These are phyloP conservation scores for Myocastor coypus DNA, from an alignment of 2,113 vertebrate genomes.

Conservation along the genomic window DNA sequence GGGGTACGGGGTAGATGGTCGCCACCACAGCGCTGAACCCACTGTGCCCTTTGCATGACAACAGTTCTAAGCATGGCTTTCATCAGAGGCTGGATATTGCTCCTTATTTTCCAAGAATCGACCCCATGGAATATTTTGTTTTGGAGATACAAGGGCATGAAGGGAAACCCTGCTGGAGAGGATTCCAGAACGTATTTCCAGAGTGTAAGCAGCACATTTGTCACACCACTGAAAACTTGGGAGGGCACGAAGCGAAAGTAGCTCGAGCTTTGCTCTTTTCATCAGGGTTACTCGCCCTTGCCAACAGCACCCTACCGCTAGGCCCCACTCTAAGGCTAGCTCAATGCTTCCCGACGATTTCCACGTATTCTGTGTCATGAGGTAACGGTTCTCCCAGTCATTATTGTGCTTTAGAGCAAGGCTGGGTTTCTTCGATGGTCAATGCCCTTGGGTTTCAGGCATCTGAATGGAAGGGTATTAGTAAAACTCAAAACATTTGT, in stretches of 20 bases:
- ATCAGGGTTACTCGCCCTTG: background rate
- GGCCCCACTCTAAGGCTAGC: background rate
- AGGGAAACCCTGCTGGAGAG: background rate
- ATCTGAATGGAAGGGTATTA: slow-evolving; percentile 55
- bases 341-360: background rate
- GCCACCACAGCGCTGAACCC: background rate
- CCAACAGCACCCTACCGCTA: background rate
- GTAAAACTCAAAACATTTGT: slow-evolving; percentile 53
- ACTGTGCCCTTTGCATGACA: background rate
- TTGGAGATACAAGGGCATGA: background rate
- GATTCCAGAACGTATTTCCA: slow-evolving; percentile 15
- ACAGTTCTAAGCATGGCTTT: background rate
- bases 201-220: background rate
- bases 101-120: background rate
- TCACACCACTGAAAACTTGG: background rate
- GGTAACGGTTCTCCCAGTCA: background rate
- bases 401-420: background rate
- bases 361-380: background rate
- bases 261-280: background rate
- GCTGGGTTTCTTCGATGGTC: slow-evolving; percentile 1
- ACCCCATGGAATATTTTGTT: background rate
- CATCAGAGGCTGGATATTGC: background rate
- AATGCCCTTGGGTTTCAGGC: background rate
- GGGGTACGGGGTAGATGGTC: background rate
- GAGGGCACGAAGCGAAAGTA: background rate